phyloP scores from a whole-genome alignment of 2,113 vertebrate species.

The Nannospalax galili region DNA sequence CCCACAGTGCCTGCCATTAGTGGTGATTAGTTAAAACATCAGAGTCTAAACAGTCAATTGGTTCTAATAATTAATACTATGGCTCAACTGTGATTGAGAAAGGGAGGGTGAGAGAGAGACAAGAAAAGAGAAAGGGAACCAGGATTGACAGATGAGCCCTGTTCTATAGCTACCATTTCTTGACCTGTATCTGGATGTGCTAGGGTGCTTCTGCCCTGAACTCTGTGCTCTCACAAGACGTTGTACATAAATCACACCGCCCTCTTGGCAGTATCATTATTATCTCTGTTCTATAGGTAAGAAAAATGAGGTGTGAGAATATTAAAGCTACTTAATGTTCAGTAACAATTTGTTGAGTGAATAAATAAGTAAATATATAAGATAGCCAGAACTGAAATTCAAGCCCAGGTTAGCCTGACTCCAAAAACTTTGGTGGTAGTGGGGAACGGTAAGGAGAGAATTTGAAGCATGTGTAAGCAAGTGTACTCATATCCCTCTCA shows the following conservation, averaged over 20 bases:
- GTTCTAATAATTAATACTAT: conserved; percentile 99
- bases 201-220: neutral
- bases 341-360: conserved; percentile 20
- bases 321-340: conserved; percentile 7
- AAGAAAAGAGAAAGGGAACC: neutral
- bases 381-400: conserved; percentile 36
- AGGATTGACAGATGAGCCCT: neutral
- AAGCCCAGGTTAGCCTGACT: conserved; percentile 35
- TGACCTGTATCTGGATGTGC: neutral
- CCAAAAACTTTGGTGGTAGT: neutral
- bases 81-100: conserved; percentile 90
- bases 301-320: conserved; percentile 17
- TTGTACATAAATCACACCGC: neutral
- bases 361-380: neutral
- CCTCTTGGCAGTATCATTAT: neutral
- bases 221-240: neutral
- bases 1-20: conserved; percentile 97
- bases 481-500: neutral
- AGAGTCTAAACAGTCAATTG: conserved; percentile 99
- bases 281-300: conserved; percentile 25
- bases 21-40: conserved; percentile 99
- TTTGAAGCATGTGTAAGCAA: neutral
- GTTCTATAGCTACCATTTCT: neutral
- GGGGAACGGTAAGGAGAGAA: neutral
- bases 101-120: conserved; percentile 65